Evolutionary conservation across 2,888 invertebrate genomes (phyloP), one percentile per base, ranked within the genome.

Genomic region (Anthrax anthrax): DNA sequence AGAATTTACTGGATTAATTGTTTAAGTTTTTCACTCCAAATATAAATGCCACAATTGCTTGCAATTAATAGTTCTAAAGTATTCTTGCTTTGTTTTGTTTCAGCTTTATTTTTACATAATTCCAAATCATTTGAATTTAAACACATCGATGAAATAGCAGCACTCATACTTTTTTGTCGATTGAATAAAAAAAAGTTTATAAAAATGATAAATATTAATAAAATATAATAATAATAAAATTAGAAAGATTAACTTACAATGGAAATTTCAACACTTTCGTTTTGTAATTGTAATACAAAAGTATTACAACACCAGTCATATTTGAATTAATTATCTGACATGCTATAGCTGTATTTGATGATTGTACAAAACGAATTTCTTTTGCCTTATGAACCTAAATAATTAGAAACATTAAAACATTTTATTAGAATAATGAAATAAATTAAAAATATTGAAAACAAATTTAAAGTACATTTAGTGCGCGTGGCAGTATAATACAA

Each of bases 11-110:
- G 60, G 39, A 65, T 60, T 44, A 62, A 68, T 47, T 62, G 61
- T 43, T 65, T 64, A 4, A 60, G 59, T 41, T 62, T 61, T 50
- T 67, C 64, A 48, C 65, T 65, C 68, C 68, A 68, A 5, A 68
- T 52, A 46, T 59, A 68, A 3, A 68, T 51, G 8, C 63, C 61
- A 56, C 64, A 64, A 1, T 61, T 61, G 47, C 61, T 55, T 0
- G 65, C 67, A 5, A 67, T 54, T 17, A 65, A 47, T 4, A 67
- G 48, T 47, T 62, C 62, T 3, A 66, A 50, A 9, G 60, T 63
- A 6, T 59, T 61, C 38, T 12, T 17, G 0, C 58, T 55, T 14
- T 62, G 61, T 37, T 63, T 64, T 4, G 57, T 48, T 18, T 56
- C 51, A 47, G 57, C 61, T 43, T 54, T 53, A 3, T 53, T 48